phyloP scores from a whole-genome alignment of 1,140 invertebrate species.

The Bombus waltoni region DNA sequence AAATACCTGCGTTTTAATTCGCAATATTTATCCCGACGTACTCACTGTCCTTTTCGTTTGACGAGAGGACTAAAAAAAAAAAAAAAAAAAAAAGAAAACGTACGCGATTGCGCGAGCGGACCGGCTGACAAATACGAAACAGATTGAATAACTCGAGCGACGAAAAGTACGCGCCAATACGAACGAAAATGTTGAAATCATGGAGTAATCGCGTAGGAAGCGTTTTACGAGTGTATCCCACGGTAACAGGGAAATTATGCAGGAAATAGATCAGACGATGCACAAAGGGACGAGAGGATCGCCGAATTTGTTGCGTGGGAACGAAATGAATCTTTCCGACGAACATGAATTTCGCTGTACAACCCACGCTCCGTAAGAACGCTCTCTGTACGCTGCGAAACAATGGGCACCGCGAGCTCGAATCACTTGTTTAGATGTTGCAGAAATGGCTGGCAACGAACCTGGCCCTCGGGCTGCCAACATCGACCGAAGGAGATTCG shows the following conservation, averaged over 20 bases:
- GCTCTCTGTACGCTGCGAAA: background rate
- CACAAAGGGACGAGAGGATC: background rate
- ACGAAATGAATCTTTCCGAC: background rate
- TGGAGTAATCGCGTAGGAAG: background rate
- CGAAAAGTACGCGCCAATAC: too few relatives aligned
- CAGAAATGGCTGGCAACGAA: slow-evolving; percentile 20
- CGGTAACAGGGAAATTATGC: background rate
- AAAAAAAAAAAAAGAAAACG: too few relatives aligned
- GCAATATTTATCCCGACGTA: too few relatives aligned
- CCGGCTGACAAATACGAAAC: too few relatives aligned
- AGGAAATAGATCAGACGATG: background rate
- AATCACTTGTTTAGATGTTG: background rate
- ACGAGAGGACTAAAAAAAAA: too few relatives aligned
- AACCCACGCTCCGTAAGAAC: background rate
- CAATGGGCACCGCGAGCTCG: too few relatives aligned
- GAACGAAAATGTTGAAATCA: too few relatives aligned
- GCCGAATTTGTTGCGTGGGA: background rate
- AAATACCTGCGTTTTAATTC: too few relatives aligned
- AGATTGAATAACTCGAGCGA: too few relatives aligned
- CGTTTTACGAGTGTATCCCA: too few relatives aligned
- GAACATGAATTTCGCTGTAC: background rate
- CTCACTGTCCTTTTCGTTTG: too few relatives aligned
- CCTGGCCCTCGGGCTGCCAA: background rate
- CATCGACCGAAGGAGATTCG: slow-evolving; percentile 16
- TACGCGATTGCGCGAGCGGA: too few relatives aligned